Percentiles rank a stretch among this genome's conserved stretches.
Conservation (phyloP, 2,797 vertebrate genomes). For the Sebastes cheni region DNA sequence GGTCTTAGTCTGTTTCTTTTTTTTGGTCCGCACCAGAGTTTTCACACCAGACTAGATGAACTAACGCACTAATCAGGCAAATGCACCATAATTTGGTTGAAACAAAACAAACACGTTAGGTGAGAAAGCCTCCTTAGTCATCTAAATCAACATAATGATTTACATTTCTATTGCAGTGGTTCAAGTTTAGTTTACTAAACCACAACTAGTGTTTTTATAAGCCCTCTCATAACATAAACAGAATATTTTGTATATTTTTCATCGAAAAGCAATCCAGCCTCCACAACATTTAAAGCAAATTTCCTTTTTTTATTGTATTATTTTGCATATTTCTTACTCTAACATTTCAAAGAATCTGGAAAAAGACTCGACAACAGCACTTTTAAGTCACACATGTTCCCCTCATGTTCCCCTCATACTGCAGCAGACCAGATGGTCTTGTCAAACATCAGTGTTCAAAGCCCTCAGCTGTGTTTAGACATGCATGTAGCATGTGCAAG, state of each 20-base stretch:
- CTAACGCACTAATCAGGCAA: background rate
- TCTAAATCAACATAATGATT: background rate
- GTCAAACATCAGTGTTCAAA: constrained; percentile 37
- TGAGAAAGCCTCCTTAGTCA: background rate
- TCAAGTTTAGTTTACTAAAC: background rate
- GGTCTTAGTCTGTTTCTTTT: background rate
- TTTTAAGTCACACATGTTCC: background rate
- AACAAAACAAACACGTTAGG: background rate
- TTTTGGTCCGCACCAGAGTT: background rate
- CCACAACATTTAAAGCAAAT: background rate
- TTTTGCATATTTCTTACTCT: background rate
- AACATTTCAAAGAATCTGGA: background rate
- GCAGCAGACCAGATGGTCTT: constrained; percentile 37
- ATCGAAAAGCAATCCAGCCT: background rate
- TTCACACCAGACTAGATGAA: background rate
- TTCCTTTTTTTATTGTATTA: background rate
- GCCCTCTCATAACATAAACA: background rate
- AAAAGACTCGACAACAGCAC: background rate
- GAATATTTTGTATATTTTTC: background rate
- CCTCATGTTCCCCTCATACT: too few species aligned
- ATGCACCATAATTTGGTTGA: background rate
- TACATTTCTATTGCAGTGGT: background rate
- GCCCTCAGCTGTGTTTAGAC: constrained; percentile 42
- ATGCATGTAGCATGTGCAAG: constrained; percentile 37
- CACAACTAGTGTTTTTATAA: background rate